Conservation (phyloP, 1,140 invertebrate species). For the Stegodyphus dumicola region DNA sequence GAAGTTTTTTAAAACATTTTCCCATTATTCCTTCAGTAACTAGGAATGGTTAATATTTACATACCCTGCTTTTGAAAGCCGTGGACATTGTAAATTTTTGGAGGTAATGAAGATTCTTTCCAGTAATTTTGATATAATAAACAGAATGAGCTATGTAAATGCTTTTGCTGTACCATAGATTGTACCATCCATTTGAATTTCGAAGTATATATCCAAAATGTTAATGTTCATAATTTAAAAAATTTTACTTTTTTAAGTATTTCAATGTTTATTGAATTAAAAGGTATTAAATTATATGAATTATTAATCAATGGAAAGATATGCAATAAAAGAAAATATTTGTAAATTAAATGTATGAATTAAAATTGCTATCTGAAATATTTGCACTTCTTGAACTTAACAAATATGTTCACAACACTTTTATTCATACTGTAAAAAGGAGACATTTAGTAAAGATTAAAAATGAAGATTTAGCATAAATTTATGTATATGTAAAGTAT, state of each 20-base stretch:
- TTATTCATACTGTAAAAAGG: too few species aligned
- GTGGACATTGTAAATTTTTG: not conserved
- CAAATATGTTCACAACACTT: too few species aligned
- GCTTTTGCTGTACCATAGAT: slow-evolving; percentile 18
- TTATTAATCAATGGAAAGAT: not conserved
- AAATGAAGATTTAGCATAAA: too few species aligned
- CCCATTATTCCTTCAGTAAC: too few species aligned
- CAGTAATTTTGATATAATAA: not conserved
- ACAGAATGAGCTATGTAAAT: not conserved
- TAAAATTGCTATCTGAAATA: slow-evolving; percentile 7
- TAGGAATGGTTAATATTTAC: not conserved
- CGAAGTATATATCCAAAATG: not conserved
- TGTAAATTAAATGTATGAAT: slow-evolving; percentile 44
- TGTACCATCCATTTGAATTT: slow-evolving; percentile 14
- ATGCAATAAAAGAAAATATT: slow-evolving; percentile 30
- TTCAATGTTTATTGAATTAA: not conserved
- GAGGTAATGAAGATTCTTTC: not conserved
- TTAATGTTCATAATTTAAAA: slow-evolving; percentile 3
- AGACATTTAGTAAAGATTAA: too few species aligned
- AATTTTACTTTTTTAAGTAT: slow-evolving; percentile 14
- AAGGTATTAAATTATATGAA: not conserved
- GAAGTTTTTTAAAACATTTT: slow-evolving; percentile 42
- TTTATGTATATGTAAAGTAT: too few species aligned
- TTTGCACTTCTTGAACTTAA: too few species aligned
- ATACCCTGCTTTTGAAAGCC: not conserved